Evolutionary conservation across 2,797 vertebrate genomes (phyloP), one percentile per base, ranked within the genome.

Genomic region (Epinephelus malabaricus): DNA sequence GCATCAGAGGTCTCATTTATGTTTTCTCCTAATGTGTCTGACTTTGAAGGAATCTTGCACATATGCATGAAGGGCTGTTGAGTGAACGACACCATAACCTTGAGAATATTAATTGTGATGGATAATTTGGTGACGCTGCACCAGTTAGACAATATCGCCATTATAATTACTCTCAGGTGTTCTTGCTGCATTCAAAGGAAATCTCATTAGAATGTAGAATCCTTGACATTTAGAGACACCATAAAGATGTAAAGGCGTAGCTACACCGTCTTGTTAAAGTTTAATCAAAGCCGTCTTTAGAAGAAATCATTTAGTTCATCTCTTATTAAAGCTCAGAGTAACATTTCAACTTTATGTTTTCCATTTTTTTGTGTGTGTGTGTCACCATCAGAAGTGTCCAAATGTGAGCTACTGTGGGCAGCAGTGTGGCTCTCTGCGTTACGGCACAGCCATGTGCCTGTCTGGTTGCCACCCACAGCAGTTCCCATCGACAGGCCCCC

Each of bases 341-440:
- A 81, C 70, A 49, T 86, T 87, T 79, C n/a, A 69, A 54, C 64
- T 69, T 77, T 21, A 53, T 88, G 80, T 73, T 88, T 68, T 87
- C 49, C 85, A 85, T 56, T 19, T 43, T 61, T 71, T 79, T 51
- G 15, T 56, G 40, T 61, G 40, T 61, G 59, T 54, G 69, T 74
- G 51, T 60, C 45, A 68, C 84, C 81, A 88, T 92, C 93, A 95
- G 94, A 94, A 90, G 71, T 78, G 88, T 84, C 84, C 91, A 15
- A 91, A 91, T 65, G 76, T 65, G 61, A 92, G 84, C 76, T 78
- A 83, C 76, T 87, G 87, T 43, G 91, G 92, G 79, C 92, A 90
- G 62, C 92, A 88, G 88, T 88, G 81, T 50, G 85, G 88, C 66
- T 84, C 91, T 11, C 85, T 90, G 69, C 93, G 68, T 65, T 91